Base-by-base conservation (phyloP, 2,888 invertebrate genomes). In the Candidula unifasciata region DNA sequence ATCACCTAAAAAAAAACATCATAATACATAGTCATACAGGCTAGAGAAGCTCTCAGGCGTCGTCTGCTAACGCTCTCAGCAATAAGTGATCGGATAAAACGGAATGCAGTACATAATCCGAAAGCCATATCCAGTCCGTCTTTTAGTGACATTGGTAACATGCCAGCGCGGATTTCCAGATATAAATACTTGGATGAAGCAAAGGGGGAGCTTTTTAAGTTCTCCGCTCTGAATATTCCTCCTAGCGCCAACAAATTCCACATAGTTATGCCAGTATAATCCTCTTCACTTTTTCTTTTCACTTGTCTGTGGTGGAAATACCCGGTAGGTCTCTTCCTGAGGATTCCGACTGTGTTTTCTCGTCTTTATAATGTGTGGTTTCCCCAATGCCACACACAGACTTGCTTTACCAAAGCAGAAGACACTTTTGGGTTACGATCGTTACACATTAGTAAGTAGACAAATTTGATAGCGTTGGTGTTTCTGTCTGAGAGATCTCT, bases 61-160 rank as follows among this genome's bases (percentile, higher is more conserved):
- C 44, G 44, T 44, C 44, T 44, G 44, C 8, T 44, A 13, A 44
- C 44, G 44, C 44, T 44, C 44, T 44, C 44, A 44, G 44, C 6
- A 44, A 69, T 69, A 57, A 78, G 60, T 35, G 60, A 57, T 33
- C 10, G 78, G 60, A 60, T 52, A 21, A 60, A 57, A 30, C n/a
- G 16, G 57, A 78, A 24, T 54, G 60, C n/a, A 78, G 10, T 13
- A n/a, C 18, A 30, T 68, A 68, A 68, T 68, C 68, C 68, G 18
- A 13, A 68, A 30, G 33, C 33, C 10, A 18, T 13, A 68, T 33
- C 21, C 68, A 16, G 68, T 13, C 24, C 68, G 33, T 68, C 68
- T 68, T 33, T 8, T 10, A 30, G 6, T 33, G 33, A 68, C 68
- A 68, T 44, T 44, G 44, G 33, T 33, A 21, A 16, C 33, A 68